These are phyloP conservation scores for Epinephelus awoara DNA, from an alignment of 2,797 vertebrate species.

Conservation along the genomic window DNA sequence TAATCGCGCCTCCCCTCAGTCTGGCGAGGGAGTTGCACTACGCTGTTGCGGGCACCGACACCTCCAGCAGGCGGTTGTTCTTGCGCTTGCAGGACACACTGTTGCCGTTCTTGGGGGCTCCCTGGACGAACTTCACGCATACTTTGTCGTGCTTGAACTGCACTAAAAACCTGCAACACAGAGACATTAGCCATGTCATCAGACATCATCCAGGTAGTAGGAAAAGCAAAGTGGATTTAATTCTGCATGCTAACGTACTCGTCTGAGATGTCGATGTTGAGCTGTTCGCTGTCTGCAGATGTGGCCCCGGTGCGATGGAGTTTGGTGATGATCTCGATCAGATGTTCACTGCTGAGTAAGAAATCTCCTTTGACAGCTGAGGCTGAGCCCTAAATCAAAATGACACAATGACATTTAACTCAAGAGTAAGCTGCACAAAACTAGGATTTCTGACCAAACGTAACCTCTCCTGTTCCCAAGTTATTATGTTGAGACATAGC, in stretches of 20 bases:
- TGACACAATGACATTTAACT: background rate
- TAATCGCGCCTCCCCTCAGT: constrained; percentile 65
- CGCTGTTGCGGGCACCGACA: constrained; percentile 90
- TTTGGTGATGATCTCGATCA: constrained; percentile 99
- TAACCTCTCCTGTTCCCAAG: too few species aligned
- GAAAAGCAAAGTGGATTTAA: background rate
- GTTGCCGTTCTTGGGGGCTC: constrained; percentile 92
- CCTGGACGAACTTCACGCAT: constrained; percentile 97
- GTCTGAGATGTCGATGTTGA: constrained; percentile 95
- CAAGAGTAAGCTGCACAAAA: too few species aligned
- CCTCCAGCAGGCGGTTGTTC: constrained; percentile 98
- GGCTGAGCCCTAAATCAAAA: constrained; percentile 88
- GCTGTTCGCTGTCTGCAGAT: constrained; percentile 90
- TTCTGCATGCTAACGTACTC: constrained; percentile 86
- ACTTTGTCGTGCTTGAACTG: constrained; percentile 99
- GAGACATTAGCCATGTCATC: background rate
- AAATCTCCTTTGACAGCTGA: constrained; percentile 97
- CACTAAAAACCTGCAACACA: constrained; percentile 91
- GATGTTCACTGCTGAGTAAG: constrained; percentile 94
- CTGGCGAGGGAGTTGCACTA: constrained; percentile 29
- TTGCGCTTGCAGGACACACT: constrained; percentile 95
- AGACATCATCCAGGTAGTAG: background rate
- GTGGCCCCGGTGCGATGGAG: constrained; percentile 91
- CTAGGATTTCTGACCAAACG: too few species aligned
- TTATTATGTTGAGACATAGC: too few species aligned